Evolutionary conservation across 2,113 vertebrate genomes (phyloP).

Genomic region (cattle (Bos taurus)): ARS-UCD2.0 NC_037351.1:60144501-60145000

Average conservation of each 20-base stretch:
- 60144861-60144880: background rate
- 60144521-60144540: background rate
- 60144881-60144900: background rate
- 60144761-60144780: background rate
- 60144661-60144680: background rate
- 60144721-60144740: background rate
- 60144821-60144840: background rate
- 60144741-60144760: background rate
- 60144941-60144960: background rate
- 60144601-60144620: background rate
- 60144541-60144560: background rate
- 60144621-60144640: background rate
- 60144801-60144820: background rate
- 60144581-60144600: background rate
- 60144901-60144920: background rate
- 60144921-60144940: background rate
- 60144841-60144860: background rate
- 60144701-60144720: background rate
- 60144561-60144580: no score
- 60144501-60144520: background rate
- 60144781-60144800: background rate
- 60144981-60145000: background rate
- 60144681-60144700: background rate
- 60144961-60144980: background rate
- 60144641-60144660: fast-evolving